Base-by-base conservation (phyloP, 2,113 vertebrate genomes). In the Poeciliopsis retropinna region DNA sequence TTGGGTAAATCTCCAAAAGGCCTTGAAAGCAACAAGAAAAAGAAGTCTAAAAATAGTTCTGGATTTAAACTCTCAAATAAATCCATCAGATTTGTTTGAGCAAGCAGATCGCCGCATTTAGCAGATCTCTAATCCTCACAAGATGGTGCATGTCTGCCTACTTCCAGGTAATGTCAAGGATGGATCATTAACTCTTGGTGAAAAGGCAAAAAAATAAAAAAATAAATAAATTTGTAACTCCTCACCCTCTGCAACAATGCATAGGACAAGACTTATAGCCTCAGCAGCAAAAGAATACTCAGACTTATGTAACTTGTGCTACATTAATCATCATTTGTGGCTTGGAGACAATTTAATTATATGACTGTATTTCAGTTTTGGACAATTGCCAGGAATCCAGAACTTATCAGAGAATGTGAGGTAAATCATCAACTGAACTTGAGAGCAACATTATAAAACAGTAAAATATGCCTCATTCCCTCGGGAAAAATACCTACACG, bases 1-100 rank as follows among this genome's bases (percentile, higher is more conserved):
- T 89, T 87, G 84, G 79, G 14, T 89, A 91, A 92, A 90, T 85
- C 79, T 85, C 71, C 61, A 67, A 84, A 79, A 89, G 86, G 71
- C 74, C 85, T 81, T 66, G 63, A 75, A 86, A 87, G 86, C 83
- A 80, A 72, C 85, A 82, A 88, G 81, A 86, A 86, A 90, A 72
- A 90, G 73, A 78, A 66, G 31, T 73, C 86, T 88, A 85, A 87
- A 72, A 88, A 90, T 91, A 92, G 86, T 80, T 68, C 67, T 64
- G 37, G 60, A 81, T 19, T 70, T 68, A 80, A 66, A 83, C 30
- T 78, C 41, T 37, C 9, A 62, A 22, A 30, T 25, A 87, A 54
- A 70, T 76, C 73, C 34, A 86, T 83, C 77, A 29, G 15, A 83
- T 64, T 74, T 76, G 83, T 87, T 78, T 81, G 73, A 85, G 32